Evolutionary conservation across 92 coral and sea anemone genomes (phyloP).

Genomic region (Actinostola sp.): DNA sequence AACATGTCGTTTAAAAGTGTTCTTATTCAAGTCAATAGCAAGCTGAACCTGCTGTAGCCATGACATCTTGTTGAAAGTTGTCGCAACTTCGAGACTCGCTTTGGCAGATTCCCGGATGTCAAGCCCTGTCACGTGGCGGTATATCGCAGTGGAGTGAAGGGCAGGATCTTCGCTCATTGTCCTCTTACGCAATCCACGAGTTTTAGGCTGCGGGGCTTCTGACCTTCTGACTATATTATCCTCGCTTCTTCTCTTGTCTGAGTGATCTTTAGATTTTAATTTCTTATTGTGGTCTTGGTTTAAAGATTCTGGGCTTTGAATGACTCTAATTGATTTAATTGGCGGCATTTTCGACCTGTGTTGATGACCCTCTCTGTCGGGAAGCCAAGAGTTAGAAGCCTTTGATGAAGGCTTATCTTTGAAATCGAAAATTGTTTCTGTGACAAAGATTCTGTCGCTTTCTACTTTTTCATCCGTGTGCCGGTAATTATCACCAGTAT

Average conservation of each 20-base stretch:
- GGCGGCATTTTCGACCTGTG: slow-evolving; percentile 55
- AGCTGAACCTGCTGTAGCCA: slow-evolving; percentile 93
- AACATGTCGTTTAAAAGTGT: slow-evolving; percentile 77
- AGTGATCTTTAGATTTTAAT: slow-evolving; percentile 25
- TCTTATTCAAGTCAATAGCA: slow-evolving; percentile 83
- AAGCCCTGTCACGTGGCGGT: slow-evolving; percentile 76
- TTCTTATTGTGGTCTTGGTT: slow-evolving; percentile 4
- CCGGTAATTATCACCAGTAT: not conserved
- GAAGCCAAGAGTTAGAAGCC: not conserved
- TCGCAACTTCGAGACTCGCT: slow-evolving; percentile 86
- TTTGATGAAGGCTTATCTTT: slow-evolving; percentile 12
- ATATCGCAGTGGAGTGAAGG: slow-evolving; percentile 59
- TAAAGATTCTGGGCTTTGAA: slow-evolving; percentile 12
- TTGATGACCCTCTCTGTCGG: not conserved
- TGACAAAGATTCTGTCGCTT: slow-evolving; percentile 18
- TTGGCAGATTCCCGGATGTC: slow-evolving; percentile 79
- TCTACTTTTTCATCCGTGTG: not conserved
- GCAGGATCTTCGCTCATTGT: slow-evolving; percentile 69
- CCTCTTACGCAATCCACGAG: slow-evolving; percentile 37
- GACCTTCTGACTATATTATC: slow-evolving; percentile 28
- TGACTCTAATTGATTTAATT: slow-evolving; percentile 9
- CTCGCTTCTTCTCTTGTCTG: slow-evolving; percentile 55
- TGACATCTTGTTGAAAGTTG: slow-evolving; percentile 83
- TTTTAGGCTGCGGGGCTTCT: slow-evolving; percentile 21
- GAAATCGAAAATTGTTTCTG: slow-evolving; percentile 9